phyloP scores from a whole-genome alignment of 35 echinoderm and acorn worm genomes.

The Ptychodera flava region DNA sequence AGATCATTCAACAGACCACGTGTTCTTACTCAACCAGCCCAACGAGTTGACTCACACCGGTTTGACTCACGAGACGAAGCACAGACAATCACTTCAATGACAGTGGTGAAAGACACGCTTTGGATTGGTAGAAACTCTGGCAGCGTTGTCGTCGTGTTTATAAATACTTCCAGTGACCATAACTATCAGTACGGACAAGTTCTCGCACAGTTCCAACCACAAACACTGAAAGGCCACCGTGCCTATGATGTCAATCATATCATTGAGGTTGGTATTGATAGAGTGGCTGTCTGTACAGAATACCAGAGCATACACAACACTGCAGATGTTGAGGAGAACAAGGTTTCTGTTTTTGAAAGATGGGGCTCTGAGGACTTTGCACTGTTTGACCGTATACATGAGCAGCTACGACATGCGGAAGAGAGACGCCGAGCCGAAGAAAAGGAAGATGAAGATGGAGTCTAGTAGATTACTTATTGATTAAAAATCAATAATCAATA shows the following conservation, averaged over 20 bases:
- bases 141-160: conserved; percentile 30
- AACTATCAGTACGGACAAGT: conserved; percentile 13
- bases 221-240: neutral
- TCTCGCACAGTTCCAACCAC: neutral
- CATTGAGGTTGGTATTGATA: neutral
- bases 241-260: neutral
- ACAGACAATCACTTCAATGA: conserved; percentile 32
- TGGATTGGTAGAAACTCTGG: conserved; percentile 51
- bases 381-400: neutral
- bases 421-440: too few relatives aligned
- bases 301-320: neutral
- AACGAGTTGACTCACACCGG: too few relatives aligned
- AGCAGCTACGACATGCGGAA: neutral
- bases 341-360: neutral
- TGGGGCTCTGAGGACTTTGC: conserved; percentile 2
- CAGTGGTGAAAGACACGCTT: conserved; percentile 48
- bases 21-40: too few relatives aligned
- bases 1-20: too few relatives aligned
- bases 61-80: too few relatives aligned
- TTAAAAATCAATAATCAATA: too few relatives aligned
- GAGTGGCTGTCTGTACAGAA: neutral
- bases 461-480: too few relatives aligned
- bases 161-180: neutral
- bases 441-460: too few relatives aligned
- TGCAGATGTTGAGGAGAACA: neutral